Conservation (phyloP, 2,113 vertebrate species). For the Eclectus roratus region DNA sequence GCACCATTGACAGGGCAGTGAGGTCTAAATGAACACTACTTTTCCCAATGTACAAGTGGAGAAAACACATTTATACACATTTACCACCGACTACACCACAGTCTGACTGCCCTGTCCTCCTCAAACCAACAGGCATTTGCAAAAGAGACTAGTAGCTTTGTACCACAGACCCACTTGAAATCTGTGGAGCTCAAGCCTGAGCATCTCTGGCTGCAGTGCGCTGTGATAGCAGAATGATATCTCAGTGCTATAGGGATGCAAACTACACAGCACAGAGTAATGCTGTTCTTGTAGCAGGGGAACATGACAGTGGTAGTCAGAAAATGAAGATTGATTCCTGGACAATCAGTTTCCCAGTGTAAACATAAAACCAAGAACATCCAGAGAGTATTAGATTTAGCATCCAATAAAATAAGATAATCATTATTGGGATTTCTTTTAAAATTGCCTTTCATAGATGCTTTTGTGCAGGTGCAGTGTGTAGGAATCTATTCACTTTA, state of each 20-base stretch:
- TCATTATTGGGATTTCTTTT: not conserved
- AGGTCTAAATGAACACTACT: not conserved
- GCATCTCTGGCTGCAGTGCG: rapidly evolving
- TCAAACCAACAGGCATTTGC: not conserved
- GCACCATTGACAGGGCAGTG: rapidly evolving
- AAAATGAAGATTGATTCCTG: not conserved
- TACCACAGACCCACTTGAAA: rapidly evolving
- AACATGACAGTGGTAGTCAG: not conserved
- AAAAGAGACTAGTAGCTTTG: rapidly evolving
- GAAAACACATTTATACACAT: rapidly evolving
- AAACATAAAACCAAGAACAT: not conserved
- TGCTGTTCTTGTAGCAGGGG: not conserved
- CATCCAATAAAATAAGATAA: constrained; percentile 3
- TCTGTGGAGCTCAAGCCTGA: not conserved
- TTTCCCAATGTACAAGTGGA: not conserved
- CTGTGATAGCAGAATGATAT: rapidly evolving
- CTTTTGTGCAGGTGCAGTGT: constrained; percentile 2
- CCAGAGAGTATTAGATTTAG: not conserved
- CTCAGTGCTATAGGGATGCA: not conserved
- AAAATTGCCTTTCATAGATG: not conserved
- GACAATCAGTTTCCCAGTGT: not conserved
- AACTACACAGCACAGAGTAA: rapidly evolving
- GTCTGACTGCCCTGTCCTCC: not conserved
- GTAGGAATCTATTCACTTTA: not conserved
- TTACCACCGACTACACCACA: not conserved